Percentiles rank a stretch among this genome's conserved stretches.
Conservation (phyloP, 1,140 invertebrate species). For the Eupeodes corollae region DNA sequence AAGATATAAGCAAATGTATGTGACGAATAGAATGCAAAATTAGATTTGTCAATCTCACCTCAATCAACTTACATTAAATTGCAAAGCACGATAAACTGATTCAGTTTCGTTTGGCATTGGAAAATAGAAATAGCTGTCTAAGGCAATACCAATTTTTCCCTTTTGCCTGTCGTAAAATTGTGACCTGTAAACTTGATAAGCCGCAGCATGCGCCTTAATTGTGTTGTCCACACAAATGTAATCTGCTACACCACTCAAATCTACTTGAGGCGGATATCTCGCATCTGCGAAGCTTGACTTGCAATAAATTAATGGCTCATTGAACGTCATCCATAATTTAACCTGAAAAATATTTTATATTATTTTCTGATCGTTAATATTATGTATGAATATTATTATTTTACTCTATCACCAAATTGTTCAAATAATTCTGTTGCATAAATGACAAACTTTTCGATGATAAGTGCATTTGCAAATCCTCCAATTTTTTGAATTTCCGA, state of each 20-base stretch:
- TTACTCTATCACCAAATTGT: conserved; percentile 38
- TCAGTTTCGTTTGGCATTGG: conserved; percentile 27
- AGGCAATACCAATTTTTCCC: conserved; percentile 40
- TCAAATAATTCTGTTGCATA: conserved; percentile 30
- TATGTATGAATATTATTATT: too few relatives aligned
- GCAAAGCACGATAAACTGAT: conserved; percentile 39
- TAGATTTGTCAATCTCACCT: not conserved
- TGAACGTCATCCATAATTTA: not conserved
- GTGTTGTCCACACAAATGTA: conserved; percentile 42
- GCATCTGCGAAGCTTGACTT: conserved; percentile 35
- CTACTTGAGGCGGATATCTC: conserved; percentile 30
- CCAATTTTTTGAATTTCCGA: conserved; percentile 41
- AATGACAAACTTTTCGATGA: conserved; percentile 39
- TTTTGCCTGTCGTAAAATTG: conserved; percentile 22
- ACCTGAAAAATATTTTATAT: too few relatives aligned
- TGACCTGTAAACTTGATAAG: conserved; percentile 37
- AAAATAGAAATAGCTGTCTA: conserved; percentile 41
- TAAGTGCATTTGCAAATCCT: conserved; percentile 42
- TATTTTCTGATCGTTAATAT: too few relatives aligned
- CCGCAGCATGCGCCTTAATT: conserved; percentile 43
- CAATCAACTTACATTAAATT: conserved; percentile 38
- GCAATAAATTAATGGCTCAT: not conserved
- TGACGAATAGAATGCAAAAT: not conserved
- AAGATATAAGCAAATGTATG: not conserved
- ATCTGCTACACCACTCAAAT: conserved; percentile 33